Evolutionary conservation across 2,888 invertebrate genomes (phyloP), one percentile per base, ranked within the genome.

Genomic region (Dermolepida albohirtum): DNA sequence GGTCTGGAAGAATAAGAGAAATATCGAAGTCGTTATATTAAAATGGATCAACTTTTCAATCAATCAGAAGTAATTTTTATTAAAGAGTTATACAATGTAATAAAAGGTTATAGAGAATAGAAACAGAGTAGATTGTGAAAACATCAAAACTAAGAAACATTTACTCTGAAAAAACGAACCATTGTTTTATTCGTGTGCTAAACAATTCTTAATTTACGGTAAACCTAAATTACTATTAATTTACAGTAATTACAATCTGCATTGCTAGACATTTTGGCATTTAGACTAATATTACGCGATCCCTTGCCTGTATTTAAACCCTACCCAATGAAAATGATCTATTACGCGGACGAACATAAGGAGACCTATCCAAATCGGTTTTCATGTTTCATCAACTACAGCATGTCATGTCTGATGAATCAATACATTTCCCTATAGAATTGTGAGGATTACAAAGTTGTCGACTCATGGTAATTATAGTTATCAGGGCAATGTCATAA

Each of bases 351-450:
- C 41, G 22, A 52, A 12, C 52, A 34, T 14, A 12, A 16, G 41
- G 47, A 47, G 47, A n/a, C 41, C 55, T 41, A 17, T 41, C 22
- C 22, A 17, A 55, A 55, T 55, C 55, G 41, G 55, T 27, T 55
- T 55, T 55, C 55, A 55, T 43, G 55, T 41, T 41, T 55, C 41
- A 6, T 22, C 8, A 41, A 22, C 43, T 43, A 55, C 17, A 40
- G 55, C 55, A 55, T 11, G 27, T 55, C 41, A 41, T 55, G 41
- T 41, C 40, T 55, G 27, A 8, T 17, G 55, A 55, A 55, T 55
- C 55, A 55, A 55, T 55, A 55, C 41, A 41, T 22, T 22, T 55
- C 41, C 55, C 41, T 22, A 22, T n/a, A 43, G 41, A 11, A 22
- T 41, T 43, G n/a, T 41, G 55, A n/a, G 22, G 41, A 55, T 41